phyloP scores from a whole-genome alignment of 2,888 invertebrate species.

The Eilema depressum region DNA sequence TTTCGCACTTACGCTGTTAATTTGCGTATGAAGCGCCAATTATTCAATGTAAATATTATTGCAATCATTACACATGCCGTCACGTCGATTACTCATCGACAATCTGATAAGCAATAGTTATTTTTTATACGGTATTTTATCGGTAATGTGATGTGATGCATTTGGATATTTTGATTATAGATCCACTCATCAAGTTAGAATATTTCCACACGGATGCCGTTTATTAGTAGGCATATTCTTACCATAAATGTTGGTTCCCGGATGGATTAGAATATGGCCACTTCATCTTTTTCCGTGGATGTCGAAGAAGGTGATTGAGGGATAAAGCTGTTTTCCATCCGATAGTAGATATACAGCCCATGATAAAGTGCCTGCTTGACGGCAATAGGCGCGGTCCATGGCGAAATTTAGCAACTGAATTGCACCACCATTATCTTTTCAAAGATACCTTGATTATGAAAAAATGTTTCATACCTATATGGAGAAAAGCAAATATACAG shows the following conservation, averaged over 20 bases:
- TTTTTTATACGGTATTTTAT: background rate
- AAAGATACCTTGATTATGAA: background rate
- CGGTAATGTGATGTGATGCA: background rate
- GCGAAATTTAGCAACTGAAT: too few species aligned
- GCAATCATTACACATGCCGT: slow-evolving; percentile 18
- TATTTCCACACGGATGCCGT: too few species aligned
- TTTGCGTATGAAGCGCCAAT: background rate
- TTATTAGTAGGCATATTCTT: too few species aligned
- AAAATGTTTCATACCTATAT: background rate
- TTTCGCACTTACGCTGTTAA: slow-evolving; percentile 34
- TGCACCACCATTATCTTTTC: background rate
- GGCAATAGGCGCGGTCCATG: too few species aligned
- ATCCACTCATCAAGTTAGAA: too few species aligned
- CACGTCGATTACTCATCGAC: slow-evolving; percentile 16
- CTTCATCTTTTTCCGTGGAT: too few species aligned
- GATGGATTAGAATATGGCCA: too few species aligned
- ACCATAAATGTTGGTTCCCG: too few species aligned
- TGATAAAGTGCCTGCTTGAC: too few species aligned
- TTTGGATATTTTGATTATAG: background rate
- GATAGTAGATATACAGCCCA: too few species aligned
- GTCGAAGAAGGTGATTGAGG: too few species aligned
- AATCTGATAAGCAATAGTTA: slow-evolving; percentile 25
- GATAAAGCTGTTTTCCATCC: too few species aligned
- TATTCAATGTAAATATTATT: slow-evolving; percentile 17
- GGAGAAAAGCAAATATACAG: background rate